phyloP scores from a whole-genome alignment of 2,888 invertebrate genomes.

The Drosophila neonasuta region DNA sequence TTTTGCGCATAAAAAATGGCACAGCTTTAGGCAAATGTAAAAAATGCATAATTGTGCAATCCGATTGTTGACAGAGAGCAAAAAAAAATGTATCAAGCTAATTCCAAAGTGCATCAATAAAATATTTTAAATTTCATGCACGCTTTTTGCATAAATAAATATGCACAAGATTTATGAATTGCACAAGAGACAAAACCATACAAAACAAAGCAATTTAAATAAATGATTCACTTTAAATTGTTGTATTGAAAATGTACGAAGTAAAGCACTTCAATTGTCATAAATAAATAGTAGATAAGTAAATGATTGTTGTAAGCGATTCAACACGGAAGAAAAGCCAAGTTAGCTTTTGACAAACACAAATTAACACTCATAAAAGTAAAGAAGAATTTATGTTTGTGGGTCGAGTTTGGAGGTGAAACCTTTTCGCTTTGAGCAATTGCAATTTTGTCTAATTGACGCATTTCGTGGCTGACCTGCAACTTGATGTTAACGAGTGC shows the following conservation, averaged over 20 bases:
- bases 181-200: not conserved
- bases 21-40: not conserved
- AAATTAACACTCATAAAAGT: constrained; percentile 74
- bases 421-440: constrained; percentile 58
- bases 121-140: constrained; percentile 12
- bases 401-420: constrained; percentile 8
- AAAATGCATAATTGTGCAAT: constrained; percentile 1
- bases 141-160: constrained; percentile 3
- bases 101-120: constrained; percentile 19
- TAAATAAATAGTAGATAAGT: constrained; percentile 2
- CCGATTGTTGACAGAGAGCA: not conserved
- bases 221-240: constrained; percentile 4
- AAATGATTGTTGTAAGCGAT: constrained; percentile 8
- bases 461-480: constrained; percentile 72
- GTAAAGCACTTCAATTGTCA: not conserved
- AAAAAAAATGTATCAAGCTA: not conserved
- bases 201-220: constrained; percentile 7
- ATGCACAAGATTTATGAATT: not conserved
- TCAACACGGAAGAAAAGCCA: not conserved
- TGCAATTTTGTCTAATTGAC: constrained; percentile 79
- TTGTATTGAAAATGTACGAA: not conserved
- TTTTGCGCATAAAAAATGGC: not conserved
- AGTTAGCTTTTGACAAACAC: constrained; percentile 62
- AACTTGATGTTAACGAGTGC: constrained; percentile 60
- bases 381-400: constrained; percentile 57